These are phyloP conservation scores for Drosophila burlai DNA, from an alignment of 1,140 invertebrate genomes.

Conservation along the genomic window DNA sequence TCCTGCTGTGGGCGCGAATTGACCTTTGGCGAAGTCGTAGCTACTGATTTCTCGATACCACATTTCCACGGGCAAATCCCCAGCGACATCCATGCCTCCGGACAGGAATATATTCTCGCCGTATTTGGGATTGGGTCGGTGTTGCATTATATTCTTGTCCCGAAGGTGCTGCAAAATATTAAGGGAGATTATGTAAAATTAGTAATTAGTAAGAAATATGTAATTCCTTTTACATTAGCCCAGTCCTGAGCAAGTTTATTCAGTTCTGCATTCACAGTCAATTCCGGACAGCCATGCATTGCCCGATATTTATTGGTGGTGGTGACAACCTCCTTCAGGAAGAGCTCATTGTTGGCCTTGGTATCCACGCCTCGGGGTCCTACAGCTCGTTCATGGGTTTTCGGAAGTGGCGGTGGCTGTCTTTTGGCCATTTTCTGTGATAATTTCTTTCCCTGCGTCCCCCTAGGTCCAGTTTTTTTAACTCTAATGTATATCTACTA, in stretches of 20 bases:
- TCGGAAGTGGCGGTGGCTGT: conserved; percentile 48
- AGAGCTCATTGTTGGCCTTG: conserved; percentile 64
- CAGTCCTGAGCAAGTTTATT: conserved; percentile 66
- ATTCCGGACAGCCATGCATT: conserved; percentile 63
- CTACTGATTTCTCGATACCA: conserved; percentile 89
- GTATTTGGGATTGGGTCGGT: conserved; percentile 67
- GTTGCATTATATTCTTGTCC: conserved; percentile 66
- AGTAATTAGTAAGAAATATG: neutral
- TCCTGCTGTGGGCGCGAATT: conserved; percentile 85
- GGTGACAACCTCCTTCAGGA: conserved; percentile 50
- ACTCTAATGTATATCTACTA: neutral
- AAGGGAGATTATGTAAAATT: neutral
- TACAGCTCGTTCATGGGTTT: conserved; percentile 52
- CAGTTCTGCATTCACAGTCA: conserved; percentile 49
- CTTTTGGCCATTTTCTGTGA: conserved; percentile 31
- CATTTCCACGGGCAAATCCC: conserved; percentile 87
- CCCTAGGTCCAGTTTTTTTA: conserved; percentile 30
- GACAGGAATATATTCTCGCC: conserved; percentile 75
- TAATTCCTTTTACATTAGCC: conserved; percentile 48
- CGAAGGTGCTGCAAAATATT: conserved; percentile 47
- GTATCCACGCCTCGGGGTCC: conserved; percentile 66
- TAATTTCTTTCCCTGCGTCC: neutral
- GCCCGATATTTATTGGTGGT: conserved; percentile 61
- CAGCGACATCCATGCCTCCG: conserved; percentile 85
- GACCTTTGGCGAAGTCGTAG: conserved; percentile 85